These are phyloP conservation scores for Otocyon megalotis DNA, from an alignment of 2,113 vertebrate genomes.

Conservation along the genomic window DNA sequence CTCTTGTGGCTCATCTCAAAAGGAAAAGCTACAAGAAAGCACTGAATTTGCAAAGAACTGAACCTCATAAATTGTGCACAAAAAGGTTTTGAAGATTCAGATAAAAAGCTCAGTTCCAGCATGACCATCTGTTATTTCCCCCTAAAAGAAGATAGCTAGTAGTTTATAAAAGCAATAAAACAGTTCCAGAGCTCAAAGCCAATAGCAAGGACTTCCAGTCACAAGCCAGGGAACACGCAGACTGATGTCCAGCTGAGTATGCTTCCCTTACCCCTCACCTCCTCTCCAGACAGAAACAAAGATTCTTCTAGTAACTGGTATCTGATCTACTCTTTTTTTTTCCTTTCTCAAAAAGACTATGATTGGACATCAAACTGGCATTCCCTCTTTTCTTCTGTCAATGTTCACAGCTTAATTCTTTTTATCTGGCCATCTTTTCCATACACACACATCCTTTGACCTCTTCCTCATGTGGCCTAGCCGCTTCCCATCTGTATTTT, in stretches of 20 bases:
- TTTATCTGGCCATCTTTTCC: background rate
- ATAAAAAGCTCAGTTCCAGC: constrained; percentile 81
- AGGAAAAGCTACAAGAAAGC: constrained; percentile 78
- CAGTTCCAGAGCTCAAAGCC: constrained; percentile 66
- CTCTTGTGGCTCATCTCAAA: constrained; percentile 79
- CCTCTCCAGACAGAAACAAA: constrained; percentile 11
- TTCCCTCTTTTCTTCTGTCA: background rate
- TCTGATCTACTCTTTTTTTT: background rate
- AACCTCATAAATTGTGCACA: constrained; percentile 80
- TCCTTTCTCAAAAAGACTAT: background rate
- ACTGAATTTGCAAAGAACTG: constrained; percentile 79
- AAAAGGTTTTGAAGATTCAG: constrained; percentile 84
- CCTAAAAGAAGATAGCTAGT: constrained; percentile 75
- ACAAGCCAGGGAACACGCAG: constrained; percentile 48
- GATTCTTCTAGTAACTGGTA: background rate
- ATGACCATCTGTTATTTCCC: constrained; percentile 80
- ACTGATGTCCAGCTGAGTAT: background rate
- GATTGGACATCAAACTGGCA: background rate
- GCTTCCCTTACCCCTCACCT: background rate
- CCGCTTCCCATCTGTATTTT: background rate
- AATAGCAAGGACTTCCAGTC: constrained; percentile 59
- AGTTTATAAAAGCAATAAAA: constrained; percentile 79
- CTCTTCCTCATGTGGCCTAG: background rate
- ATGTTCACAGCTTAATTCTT: background rate
- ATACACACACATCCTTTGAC: background rate